Evolutionary conservation across 1,140 invertebrate genomes (phyloP), one percentile per base, ranked within the genome.

Genomic region (Reticulitermes speratus): DNA sequence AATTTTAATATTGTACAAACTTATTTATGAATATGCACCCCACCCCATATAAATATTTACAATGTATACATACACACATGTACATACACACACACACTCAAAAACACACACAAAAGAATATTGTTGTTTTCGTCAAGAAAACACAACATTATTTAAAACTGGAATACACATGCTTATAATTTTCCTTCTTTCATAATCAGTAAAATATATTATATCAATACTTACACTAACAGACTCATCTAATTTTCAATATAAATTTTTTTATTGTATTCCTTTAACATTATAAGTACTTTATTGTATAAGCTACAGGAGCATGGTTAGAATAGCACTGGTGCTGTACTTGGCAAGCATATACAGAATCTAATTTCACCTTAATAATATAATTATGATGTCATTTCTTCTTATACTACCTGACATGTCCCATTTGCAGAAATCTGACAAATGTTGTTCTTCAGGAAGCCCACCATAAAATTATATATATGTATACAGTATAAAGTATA

Each of bases 201-300:
- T 25, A 75, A 75, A 75, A 75, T 75, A 75, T 75, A 75, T 75
- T 75, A 30, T 75, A 75, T 75, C 25, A 75, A 75, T 75, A 75
- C 25, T 75, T 30, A 75, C n/a, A 75, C 65, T 75, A 75, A 75
- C 65, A 75, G 65, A 30, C 2, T 30, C 7, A 75, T 75, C 65
- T 75, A 75, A 75, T 25, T 75, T 75, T 75, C 25, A 75, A 75
- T 75, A 75, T 75, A 75, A 75, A 75, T 75, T 25, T 75, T 75
- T 75, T 75, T 75, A 75, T 75, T 75, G 65, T 75, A 75, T 75
- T 3, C 14, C 7, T 25, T 75, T 75, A 30, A 75, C n/a, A 75
- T 75, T 75, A 75, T 75, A 75, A 75, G 65, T 75, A 75, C 65
- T 75, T 75, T 75, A n/a, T n/a, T 75, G n/a, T 75, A 30, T 75